Base-by-base conservation (phyloP, 1,140 invertebrate species). In the Pseudobourletiella spinata region DNA sequence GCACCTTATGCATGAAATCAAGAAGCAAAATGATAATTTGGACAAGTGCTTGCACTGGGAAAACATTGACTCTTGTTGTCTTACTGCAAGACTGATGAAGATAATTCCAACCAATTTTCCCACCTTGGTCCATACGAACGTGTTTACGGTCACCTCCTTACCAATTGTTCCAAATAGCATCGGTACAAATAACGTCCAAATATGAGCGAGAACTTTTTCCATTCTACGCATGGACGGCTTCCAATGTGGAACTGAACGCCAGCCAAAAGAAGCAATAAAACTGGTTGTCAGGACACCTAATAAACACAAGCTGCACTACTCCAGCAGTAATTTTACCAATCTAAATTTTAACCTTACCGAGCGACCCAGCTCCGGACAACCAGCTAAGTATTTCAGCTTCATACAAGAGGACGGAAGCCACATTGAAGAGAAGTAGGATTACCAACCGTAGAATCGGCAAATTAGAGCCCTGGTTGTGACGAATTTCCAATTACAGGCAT, bases 91-190 rank as follows among this genome's bases (percentile, higher is more conserved):
- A 22, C 16, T 50, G 16, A 44, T 28, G 2, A 51, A 1, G 43
- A 68, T 68, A 4, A 59, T 61, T 20, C 48, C 64, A n/a, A 66
- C 14, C 1, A 64, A 51, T 48, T 60, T 69, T 4, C 30, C 57
- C 3, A 69, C 11, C 11, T 2, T 22, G 32, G 1, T 8, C 24
- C 16, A 15, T 8, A 1, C 14, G 3, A 52, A 63, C 59, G 51
- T 18, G 16, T 0, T 28, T 18, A 69, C 60, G 26, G 57, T 24
- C 18, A 69, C 55, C 59, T 69, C 67, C 25, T 60, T 57, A n/a
- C 67, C 67, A 60, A 70, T 70, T 4, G 63, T 64, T 8, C 68
- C 68, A 50, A 70, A 70, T 1, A 70, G 35, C 3, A 70, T 20
- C 1, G 68, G 68, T 2, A 65, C 64, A 20, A 44, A 66, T 1